Conservation (phyloP, 2,888 invertebrate species). For the Chaitophorus viminalis region DNA sequence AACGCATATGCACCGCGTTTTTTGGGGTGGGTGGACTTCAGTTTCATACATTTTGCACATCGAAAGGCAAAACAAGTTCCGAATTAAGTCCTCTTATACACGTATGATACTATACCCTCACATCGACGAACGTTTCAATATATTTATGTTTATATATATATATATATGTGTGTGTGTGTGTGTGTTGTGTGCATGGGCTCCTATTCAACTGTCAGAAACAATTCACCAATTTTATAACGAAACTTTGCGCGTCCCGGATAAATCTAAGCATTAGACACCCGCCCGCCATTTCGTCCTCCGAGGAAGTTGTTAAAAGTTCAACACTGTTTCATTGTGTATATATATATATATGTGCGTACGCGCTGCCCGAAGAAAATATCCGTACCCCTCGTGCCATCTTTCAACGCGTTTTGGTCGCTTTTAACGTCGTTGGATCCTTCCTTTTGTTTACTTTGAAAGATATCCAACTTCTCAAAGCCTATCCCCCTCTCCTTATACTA, state of each 20-base stretch:
- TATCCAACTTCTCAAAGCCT: constrained; percentile 40
- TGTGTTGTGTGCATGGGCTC: not conserved
- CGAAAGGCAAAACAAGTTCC: not conserved
- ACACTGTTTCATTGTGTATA: constrained; percentile 53
- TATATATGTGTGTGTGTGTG: not conserved
- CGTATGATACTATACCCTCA: not conserved
- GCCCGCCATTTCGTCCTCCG: not conserved
- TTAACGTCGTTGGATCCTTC: constrained; percentile 2
- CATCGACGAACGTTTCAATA: not conserved
- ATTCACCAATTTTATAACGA: constrained; percentile 55
- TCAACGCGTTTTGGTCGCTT: not conserved
- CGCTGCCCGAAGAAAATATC: not conserved
- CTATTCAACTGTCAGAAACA: constrained; percentile 61
- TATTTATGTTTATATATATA: not conserved
- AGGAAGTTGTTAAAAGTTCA: constrained; percentile 53
- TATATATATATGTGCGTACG: not conserved
- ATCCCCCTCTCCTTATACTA: not conserved
- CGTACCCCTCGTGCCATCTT: not conserved
- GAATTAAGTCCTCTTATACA: not conserved
- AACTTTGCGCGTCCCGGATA: constrained; percentile 49
- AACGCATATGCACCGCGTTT: too few relatives aligned
- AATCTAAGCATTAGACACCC: constrained; percentile 45
- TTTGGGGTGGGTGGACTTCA: too few relatives aligned
- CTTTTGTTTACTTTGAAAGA: constrained; percentile 58
- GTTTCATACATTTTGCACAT: too few relatives aligned